Evolutionary conservation across 2,113 vertebrate species (phyloP), one percentile per base, ranked within the genome.

Genomic region (Urocitellus parryii): DNA sequence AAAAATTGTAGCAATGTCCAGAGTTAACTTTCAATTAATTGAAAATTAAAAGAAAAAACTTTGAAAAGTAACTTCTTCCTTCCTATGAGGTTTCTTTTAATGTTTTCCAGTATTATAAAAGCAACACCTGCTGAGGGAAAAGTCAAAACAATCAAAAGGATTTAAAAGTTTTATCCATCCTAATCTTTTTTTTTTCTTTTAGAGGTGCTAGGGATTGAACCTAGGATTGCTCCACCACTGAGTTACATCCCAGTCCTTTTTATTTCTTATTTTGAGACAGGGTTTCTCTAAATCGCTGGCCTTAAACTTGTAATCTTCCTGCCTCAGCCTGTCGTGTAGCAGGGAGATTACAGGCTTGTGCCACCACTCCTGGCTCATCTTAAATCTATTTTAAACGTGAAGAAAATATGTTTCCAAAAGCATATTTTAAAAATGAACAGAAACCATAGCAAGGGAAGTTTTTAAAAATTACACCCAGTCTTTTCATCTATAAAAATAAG

Each of bases 401-500:
- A 81, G 65, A 95, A 93, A 95, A 96, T 48, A 58, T 20, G 87
- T 74, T 96, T 82, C 45, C 45, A 95, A 86, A n/a, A 86, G 70
- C 88, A 95, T 83, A 51, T 95, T 95, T 95, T 82, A 22, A 94
- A 51, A 96, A 96, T 93, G 82, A 93, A 97, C 70, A 95, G 90
- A 84, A 97, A 48, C 70, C 37, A 95, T 42, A 91, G 27, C 45
- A 91, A 94, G 7, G 70, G 91, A 95, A 93, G 58, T 73, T 81
- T 24, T 18, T 74, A 94, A 86, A 91, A 95, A 76, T 67, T 25
- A 51, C 53, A 90, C 51, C 25, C 51, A 93, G n/a, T 77, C 32
- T 87, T 96, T 93, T 91, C 91, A 94, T 96, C 78, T 96, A 37
- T 91, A 70, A 96, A 97, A 95, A 65, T 42, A 96, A 83, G 48